Conservation (phyloP, 2,888 invertebrate genomes). For the Drosophila monieri region DNA sequence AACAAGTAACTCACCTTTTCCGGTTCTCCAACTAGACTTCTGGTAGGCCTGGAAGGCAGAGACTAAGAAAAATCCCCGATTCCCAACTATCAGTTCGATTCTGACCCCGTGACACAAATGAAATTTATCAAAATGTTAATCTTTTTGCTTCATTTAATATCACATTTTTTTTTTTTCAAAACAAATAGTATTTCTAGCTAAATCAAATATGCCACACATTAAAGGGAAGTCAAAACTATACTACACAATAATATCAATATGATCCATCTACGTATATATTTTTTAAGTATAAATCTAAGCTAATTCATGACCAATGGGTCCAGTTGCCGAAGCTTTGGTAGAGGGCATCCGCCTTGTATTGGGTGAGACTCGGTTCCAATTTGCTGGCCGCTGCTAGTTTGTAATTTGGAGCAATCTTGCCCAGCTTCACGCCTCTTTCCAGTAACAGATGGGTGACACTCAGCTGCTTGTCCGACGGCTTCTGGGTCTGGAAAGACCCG, state of each 20-base stretch:
- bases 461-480: slow-evolving; percentile 85
- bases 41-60: neutral
- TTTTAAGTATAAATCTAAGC: neutral
- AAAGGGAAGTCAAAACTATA: slow-evolving; percentile 3
- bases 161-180: slow-evolving; percentile 38
- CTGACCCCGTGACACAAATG: slow-evolving; percentile 18
- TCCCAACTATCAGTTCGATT: slow-evolving; percentile 25
- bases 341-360: slow-evolving; percentile 88
- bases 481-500: slow-evolving; percentile 87
- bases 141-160: slow-evolving; percentile 43
- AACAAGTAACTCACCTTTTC: slow-evolving; percentile 28
- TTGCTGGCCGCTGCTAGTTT: slow-evolving; percentile 89
- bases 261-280: neutral
- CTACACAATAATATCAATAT: slow-evolving; percentile 24
- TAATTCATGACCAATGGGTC: slow-evolving; percentile 86
- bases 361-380: slow-evolving; percentile 86
- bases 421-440: slow-evolving; percentile 86
- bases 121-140: slow-evolving; percentile 9
- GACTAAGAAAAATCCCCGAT: slow-evolving; percentile 19
- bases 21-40: slow-evolving; percentile 6
- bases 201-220: slow-evolving; percentile 41
- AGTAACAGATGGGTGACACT: slow-evolving; percentile 87
- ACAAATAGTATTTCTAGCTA: slow-evolving; percentile 38
- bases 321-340: slow-evolving; percentile 88
- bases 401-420: slow-evolving; percentile 87